Percentiles rank a stretch among this genome's conserved stretches.
Conservation (phyloP, 2,797 vertebrate genomes). For the Fistularia commersonii region DNA sequence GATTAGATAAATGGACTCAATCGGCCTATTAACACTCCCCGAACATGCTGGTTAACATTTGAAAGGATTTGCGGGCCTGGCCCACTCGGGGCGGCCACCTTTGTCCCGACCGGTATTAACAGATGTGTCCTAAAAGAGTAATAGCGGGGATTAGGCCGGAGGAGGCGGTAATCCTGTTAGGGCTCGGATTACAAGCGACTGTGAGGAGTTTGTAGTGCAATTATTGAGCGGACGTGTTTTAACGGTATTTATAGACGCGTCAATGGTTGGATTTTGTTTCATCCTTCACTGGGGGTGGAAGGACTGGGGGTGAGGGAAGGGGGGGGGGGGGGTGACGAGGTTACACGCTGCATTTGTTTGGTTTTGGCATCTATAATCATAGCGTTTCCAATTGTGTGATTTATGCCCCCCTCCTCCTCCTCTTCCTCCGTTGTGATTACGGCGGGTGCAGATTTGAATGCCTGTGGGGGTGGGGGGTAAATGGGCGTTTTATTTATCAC, state of each 20-base stretch:
- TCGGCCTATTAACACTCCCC: conserved; percentile 76
- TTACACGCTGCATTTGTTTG: conserved; percentile 67
- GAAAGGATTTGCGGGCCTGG: conserved; percentile 55
- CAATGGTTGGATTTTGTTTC: conserved; percentile 57
- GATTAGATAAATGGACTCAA: conserved; percentile 81
- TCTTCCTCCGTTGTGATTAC: conserved; percentile 87
- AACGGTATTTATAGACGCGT: conserved; percentile 35
- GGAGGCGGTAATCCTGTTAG: too few species aligned
- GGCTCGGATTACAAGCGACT: too few species aligned
- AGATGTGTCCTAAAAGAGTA: conserved; percentile 66
- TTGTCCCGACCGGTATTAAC: conserved; percentile 59
- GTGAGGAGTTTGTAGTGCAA: too few species aligned
- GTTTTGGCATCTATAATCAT: conserved; percentile 86
- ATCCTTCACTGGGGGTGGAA: conserved; percentile 57
- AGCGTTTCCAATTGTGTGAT: conserved; percentile 88
- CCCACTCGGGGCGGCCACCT: conserved; percentile 39
- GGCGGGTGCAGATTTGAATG: conserved; percentile 77
- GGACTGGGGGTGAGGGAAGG: too few species aligned
- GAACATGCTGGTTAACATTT: conserved; percentile 75
- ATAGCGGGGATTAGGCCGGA: conserved; percentile 51
- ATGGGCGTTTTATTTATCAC: conserved; percentile 99
- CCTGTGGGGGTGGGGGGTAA: conserved; percentile 81
- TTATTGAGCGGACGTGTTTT: not conserved
- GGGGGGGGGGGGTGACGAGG: conserved; percentile 80
- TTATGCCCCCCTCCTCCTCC: conserved; percentile 88